Conservation (phyloP, 2,113 vertebrate genomes). For the Macrotus californicus region DNA sequence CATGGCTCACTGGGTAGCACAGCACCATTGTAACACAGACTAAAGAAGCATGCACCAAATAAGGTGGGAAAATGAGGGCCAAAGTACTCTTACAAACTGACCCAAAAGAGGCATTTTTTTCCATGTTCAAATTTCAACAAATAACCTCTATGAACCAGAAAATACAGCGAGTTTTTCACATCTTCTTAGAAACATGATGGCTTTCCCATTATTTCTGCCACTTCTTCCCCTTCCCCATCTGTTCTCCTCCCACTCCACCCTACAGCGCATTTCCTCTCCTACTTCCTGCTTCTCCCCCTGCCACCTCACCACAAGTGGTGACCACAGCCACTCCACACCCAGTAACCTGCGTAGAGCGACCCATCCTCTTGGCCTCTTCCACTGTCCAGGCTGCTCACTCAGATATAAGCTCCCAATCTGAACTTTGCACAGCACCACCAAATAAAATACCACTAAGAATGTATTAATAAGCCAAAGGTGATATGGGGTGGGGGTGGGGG, state of each 20-base stretch:
- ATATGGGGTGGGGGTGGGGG: background rate
- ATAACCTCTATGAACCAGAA: slow-evolving; percentile 26
- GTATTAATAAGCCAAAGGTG: background rate
- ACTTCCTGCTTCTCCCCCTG: background rate
- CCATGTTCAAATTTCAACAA: background rate
- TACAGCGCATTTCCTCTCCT: background rate
- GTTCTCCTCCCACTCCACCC: background rate
- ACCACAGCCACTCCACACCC: background rate
- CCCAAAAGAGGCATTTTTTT: background rate
- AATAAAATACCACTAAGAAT: background rate
- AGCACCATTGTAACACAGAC: background rate
- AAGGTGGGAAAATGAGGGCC: background rate
- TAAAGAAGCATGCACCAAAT: background rate
- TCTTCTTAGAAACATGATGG: background rate
- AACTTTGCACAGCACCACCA: background rate
- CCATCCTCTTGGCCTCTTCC: background rate
- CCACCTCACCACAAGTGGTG: background rate
- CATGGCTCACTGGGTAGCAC: background rate
- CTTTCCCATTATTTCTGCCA: background rate
- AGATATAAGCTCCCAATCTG: background rate
- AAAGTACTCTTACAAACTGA: background rate
- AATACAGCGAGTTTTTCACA: background rate
- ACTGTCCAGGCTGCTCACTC: background rate
- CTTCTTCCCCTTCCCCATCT: background rate
- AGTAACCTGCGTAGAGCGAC: background rate